Base-by-base conservation (phyloP, 2,797 vertebrate genomes). In the Strix occidentalis region DNA sequence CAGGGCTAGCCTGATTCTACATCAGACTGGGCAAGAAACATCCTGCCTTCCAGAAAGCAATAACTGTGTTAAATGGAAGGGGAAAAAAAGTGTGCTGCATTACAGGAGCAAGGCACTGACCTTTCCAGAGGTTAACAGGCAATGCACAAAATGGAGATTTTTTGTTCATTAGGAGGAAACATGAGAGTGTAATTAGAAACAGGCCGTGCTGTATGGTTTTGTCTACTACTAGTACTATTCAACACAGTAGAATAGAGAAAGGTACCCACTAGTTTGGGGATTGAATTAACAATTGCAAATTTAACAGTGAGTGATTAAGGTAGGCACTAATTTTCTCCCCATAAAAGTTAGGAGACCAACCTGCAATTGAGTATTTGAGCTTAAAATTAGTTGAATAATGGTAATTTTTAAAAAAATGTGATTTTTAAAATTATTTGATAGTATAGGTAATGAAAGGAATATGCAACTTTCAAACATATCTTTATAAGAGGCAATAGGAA, bases 101-200 rank as follows among this genome's bases (percentile, higher is more conserved):
- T 91, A 69, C 20, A 84, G 85, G 66, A 90, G 43, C 0, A 1
- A 91, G 56, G 66, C 65, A 41, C 41, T 93, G 95, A 95, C 93
- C 91, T 95, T 89, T 87, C 24, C 74, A 87, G 54, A 57, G 87
- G 87, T 92, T 94, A 94, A 85, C 74, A 95, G 89, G 89, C 93
- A 87, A 69, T 3, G 24, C 50, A 83, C 48, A 58, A 80, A 94
- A 70, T 64, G 63, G 65, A 93, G 71, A 68, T 86, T 90, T 96
- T 90, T 95, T 90, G 90, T 91, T 85, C 90, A 78, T 95, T 80
- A 92, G 25, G 33, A 91, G 78, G 95, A 93, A 94, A 93, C 56
- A 45, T 66, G 64, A 95, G 84, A 77, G 45, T 64, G 51, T 96
- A 97, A 96, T 96, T 94, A 87, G 89, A 95, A 90, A 91, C 87